Conservation (phyloP, 2,888 invertebrate genomes). For the Melieria picta region DNA sequence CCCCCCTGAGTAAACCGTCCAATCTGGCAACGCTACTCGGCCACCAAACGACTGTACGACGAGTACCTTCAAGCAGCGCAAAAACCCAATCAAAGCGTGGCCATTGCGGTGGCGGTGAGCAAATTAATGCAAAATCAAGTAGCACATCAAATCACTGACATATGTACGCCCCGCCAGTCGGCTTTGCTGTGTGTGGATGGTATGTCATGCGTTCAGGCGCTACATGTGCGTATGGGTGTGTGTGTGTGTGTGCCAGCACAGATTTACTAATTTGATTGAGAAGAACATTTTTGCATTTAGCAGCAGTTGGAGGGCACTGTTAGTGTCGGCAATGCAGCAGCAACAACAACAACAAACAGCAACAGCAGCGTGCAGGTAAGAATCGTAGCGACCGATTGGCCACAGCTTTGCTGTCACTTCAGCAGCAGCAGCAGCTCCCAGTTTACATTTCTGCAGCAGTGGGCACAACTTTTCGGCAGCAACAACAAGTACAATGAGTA, state of each 20-base stretch:
- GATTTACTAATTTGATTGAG: constrained; percentile 7
- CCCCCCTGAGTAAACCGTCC: not conserved
- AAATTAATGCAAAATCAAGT: constrained; percentile 28
- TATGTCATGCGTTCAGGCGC: too few relatives aligned
- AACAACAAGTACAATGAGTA: too few relatives aligned
- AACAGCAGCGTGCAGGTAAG: too few relatives aligned
- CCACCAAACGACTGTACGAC: not conserved
- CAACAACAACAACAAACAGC: too few relatives aligned
- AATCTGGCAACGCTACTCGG: not conserved
- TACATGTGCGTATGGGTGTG: not conserved
- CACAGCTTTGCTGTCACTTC: too few relatives aligned
- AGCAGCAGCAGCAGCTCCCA: too few relatives aligned
- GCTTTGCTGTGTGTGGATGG: too few relatives aligned
- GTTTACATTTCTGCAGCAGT: too few relatives aligned
- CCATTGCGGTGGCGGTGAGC: constrained; percentile 18
- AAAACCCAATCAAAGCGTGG: constrained; percentile 6
- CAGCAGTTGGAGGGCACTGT: not conserved
- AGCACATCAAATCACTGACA: constrained; percentile 15
- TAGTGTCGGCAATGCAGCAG: too few relatives aligned
- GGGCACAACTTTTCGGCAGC: too few relatives aligned
- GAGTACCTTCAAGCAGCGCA: not conserved
- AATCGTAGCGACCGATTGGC: too few relatives aligned
- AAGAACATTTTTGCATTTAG: constrained; percentile 7
- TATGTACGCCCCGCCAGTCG: too few relatives aligned
- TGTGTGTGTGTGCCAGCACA: not conserved